Base-by-base conservation (phyloP, 2,797 vertebrate genomes). In the Fistularia tabacaria region DNA sequence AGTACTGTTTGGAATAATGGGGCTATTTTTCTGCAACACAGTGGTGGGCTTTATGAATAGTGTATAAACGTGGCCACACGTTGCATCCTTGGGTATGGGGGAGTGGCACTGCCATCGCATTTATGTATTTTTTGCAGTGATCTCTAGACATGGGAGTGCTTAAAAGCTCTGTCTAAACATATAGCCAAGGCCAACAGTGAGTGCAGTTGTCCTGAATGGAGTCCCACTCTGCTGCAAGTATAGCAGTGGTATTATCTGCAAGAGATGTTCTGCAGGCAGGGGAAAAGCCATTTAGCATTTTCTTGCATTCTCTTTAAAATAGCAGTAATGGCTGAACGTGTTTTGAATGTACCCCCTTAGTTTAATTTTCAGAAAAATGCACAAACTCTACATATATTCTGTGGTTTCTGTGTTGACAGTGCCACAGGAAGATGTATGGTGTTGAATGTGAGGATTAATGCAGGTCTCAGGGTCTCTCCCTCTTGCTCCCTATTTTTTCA, bases 31-130 rank as follows among this genome's bases (percentile, higher is more conserved):
- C 79, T 84, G 81, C 78, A 51, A 62, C 71, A 72, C 73, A 69
- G 25, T 54, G 66, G 64, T 45, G 68, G 74, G 80, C 75, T 84
- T 87, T 87, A 83, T 88, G 81, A 89, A 88, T 88, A 88, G 83
- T 87, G 82, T 69, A 88, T 86, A 86, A 87, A 88, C 70, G 69
- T 51, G 7, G 60, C 73, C 79, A 81, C 54, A 54, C 49, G 54
- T 69, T 49, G 62, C 54, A 72, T 84, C 80, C 79, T 81, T 46
- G 9, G 42, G 25, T 8, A 13, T 39, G 9, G 12, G 36, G 3
- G 41, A 0, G 14, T 36, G 63, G 71, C 47, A 64, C 57, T 50
- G 64, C 69, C 57, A 54, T 10, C 8, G 69, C 73, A 49, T 44
- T 52, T 37, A 38, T 45, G 43, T 15, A 59, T 41, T 14, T 9